Conservation (phyloP, 2,113 vertebrate genomes). For the Geococcyx californianus region DNA sequence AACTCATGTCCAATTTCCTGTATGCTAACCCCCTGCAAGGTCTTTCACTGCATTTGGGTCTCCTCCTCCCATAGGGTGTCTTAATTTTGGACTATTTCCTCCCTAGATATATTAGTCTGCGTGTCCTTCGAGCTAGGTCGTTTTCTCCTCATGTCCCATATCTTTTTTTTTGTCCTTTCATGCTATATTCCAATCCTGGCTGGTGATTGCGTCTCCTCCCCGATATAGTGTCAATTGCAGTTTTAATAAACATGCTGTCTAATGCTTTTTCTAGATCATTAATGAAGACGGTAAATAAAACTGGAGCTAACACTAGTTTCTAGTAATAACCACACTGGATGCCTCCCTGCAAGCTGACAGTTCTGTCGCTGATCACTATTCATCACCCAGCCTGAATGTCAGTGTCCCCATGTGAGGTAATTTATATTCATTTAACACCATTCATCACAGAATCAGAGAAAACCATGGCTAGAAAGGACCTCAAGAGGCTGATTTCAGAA, state of each 20-base stretch:
- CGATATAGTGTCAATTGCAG: neutral
- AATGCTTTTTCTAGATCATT: slow-evolving; percentile 55
- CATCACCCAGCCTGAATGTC: slow-evolving; percentile 27
- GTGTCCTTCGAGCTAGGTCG: neutral
- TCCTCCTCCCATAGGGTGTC: neutral
- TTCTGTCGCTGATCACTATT: slow-evolving; percentile 57
- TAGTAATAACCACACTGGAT: slow-evolving; percentile 58
- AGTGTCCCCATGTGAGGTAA: slow-evolving; percentile 36
- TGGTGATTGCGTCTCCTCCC: slow-evolving; percentile 20
- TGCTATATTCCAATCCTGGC: neutral
- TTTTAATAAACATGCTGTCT: slow-evolving; percentile 49
- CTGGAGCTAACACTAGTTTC: slow-evolving; percentile 43
- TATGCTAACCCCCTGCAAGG: slow-evolving; percentile 1
- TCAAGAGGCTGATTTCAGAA: slow-evolving; percentile 27
- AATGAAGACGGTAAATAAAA: slow-evolving; percentile 61
- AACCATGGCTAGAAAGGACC: slow-evolving; percentile 26
- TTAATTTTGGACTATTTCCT: slow-evolving; percentile 15
- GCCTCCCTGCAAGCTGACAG: slow-evolving; percentile 46
- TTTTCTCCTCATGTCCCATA: neutral
- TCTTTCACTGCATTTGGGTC: slow-evolving; percentile 27
- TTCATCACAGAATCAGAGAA: slow-evolving; percentile 48
- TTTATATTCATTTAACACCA: slow-evolving; percentile 63
- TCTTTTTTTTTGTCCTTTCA: slow-evolving; percentile 19
- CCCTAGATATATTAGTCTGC: neutral
- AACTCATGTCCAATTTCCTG: slow-evolving; percentile 10